Conservation (phyloP, 2,888 invertebrate species). For the Sicus ferrugineus region DNA sequence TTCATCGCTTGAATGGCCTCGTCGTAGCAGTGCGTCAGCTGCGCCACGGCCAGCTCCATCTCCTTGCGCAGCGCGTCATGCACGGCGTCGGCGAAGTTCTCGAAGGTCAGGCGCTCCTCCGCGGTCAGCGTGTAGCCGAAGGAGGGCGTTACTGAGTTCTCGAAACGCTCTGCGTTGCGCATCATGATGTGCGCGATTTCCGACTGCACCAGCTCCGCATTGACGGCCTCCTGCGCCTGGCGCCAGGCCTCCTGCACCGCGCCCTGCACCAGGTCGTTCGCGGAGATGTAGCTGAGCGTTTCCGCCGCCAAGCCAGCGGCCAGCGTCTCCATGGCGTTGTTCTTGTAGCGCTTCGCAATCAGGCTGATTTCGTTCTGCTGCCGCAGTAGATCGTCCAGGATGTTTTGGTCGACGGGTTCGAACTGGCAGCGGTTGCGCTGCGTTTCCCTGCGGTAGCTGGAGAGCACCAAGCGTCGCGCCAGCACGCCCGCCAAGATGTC, state of each 20-base stretch:
- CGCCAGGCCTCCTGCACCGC: conserved; percentile 79
- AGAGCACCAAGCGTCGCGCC: conserved; percentile 73
- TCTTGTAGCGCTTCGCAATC: conserved; percentile 72
- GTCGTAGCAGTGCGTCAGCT: conserved; percentile 74
- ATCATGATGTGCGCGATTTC: conserved; percentile 79
- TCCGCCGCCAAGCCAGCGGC: conserved; percentile 76
- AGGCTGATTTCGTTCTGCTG: conserved; percentile 72
- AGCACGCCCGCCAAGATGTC: conserved; percentile 80
- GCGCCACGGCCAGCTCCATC: conserved; percentile 75
- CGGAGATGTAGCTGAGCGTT: conserved; percentile 70
- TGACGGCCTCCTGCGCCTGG: conserved; percentile 77
- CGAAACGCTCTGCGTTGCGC: conserved; percentile 75
- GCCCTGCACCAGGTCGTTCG: conserved; percentile 69
- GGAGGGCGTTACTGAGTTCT: conserved; percentile 68
- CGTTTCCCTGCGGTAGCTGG: conserved; percentile 49
- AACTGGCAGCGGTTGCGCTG: conserved; percentile 65
- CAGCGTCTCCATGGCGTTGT: conserved; percentile 73
- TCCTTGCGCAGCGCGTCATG: conserved; percentile 75
- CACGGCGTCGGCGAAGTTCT: conserved; percentile 79
- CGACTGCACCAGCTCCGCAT: conserved; percentile 77
- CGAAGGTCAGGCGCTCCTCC: conserved; percentile 74
- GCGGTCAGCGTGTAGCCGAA: conserved; percentile 72
- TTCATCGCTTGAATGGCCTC: conserved; percentile 71
- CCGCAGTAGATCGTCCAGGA: conserved; percentile 62
- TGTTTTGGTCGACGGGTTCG: conserved; percentile 66